Evolutionary conservation across 2,888 invertebrate species (phyloP), one percentile per base, ranked within the genome.

Genomic region (Oligia fasciuncula): DNA sequence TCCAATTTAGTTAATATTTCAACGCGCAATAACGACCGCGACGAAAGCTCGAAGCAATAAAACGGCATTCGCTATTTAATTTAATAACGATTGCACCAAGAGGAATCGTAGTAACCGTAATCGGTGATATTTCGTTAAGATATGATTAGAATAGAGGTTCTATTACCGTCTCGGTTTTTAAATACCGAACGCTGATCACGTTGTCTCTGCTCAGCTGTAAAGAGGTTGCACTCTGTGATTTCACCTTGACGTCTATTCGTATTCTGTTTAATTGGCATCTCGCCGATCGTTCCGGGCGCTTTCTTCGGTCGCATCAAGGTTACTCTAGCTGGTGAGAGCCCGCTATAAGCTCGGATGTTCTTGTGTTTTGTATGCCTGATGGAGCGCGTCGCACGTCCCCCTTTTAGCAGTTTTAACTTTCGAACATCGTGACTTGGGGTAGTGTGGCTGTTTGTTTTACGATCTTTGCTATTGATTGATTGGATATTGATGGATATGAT

Each of bases 221-320:
- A 79, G 84, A 90, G 88, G 87, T 88, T 89, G 86, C 83, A 81
- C 74, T 84, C 81, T 46, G 70, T 86, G 92, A 91, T 93, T 93
- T 93, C 94, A 92, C 93, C 91, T 93, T 89, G 90, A 86, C 90
- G 90, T 89, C 91, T 90, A 91, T 91, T 91, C 90, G 92, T 93
- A 93, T 92, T 93, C 90, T 90, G 91, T 92, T 90, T 93, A 94
- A 95, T 94, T 94, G 93, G 91, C 91, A 91, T 92, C 91, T 92
- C 89, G 86, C 76, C 89, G 91, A 93, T 93, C 91, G 92, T 93
- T 92, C 91, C 93, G 92, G 90, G 77, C 94, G 95, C 96, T 96
- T 96, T 96, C 96, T 94, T 96, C 93, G 90, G 85, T 89, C 90
- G 91, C 93, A 94, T 94, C 94, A 95, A 95, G 94, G 95, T 94